These are phyloP conservation scores for Dione juno DNA, from an alignment of 2,888 invertebrate species.

Conservation along the genomic window DNA sequence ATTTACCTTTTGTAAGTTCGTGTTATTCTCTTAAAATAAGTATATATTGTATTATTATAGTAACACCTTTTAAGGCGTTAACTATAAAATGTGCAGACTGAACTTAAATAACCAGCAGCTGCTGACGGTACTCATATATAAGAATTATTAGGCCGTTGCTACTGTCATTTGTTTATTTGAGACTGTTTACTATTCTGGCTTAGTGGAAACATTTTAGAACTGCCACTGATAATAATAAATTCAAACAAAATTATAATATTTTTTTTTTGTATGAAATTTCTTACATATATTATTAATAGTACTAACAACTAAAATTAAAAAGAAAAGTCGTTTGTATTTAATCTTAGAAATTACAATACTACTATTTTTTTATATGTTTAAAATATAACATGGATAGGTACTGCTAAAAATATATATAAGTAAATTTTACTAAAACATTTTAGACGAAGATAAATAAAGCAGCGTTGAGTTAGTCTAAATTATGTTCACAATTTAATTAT, in stretches of 20 bases:
- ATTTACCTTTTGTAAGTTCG: too few relatives aligned
- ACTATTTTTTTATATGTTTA: too few relatives aligned
- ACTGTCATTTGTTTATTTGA: background rate
- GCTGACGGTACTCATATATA: conserved; percentile 37
- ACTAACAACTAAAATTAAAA: background rate
- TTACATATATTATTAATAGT: too few relatives aligned
- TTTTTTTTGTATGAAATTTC: too few relatives aligned
- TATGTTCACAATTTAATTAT: conserved; percentile 35
- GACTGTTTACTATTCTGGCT: background rate
- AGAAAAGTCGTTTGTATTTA: too few relatives aligned
- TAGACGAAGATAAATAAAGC: conserved; percentile 13
- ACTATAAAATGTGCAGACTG: conserved; percentile 35
- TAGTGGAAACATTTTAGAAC: too few relatives aligned
- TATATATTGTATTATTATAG: background rate
- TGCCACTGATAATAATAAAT: too few relatives aligned
- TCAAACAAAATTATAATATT: too few relatives aligned
- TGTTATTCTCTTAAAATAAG: background rate
- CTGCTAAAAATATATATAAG: background rate
- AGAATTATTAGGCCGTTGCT: background rate
- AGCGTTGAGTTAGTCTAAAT: conserved; percentile 23
- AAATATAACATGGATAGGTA: background rate
- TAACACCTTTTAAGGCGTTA: conserved; percentile 6
- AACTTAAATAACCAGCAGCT: conserved; percentile 53
- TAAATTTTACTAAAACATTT: conserved; percentile 1
- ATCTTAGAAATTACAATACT: too few relatives aligned